Evolutionary conservation across 2,113 vertebrate genomes (phyloP), one percentile per base, ranked within the genome.

Genomic region (Cisticola juncidis): DNA sequence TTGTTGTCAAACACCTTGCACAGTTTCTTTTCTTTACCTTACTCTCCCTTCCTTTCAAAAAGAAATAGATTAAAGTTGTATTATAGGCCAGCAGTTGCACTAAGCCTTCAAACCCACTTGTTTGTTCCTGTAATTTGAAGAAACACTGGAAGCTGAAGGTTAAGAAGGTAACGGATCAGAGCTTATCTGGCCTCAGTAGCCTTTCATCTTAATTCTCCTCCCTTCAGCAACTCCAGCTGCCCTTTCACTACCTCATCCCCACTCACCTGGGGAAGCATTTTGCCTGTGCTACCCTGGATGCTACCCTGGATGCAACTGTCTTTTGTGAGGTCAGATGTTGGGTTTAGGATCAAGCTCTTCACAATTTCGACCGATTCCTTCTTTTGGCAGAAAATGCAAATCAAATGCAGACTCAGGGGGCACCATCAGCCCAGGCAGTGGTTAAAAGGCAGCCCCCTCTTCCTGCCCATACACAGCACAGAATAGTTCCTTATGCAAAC

Each of bases 1-100:
- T 97, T 94, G 81, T 95, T 98, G 97, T 97, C 97, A 98, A 98
- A 98, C 97, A 98, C 96, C 97, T 97, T 97, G 96, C 97, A 97
- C 96, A 96, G 97, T 97, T 98, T 97, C 97, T 97, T 97, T 98
- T 97, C 92, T 90, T 82, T 78, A 48, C 56, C 73, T 78, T 77
- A 64, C 45, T 89, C 84, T 82, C 64, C 35, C 33, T 89, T 93
- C 92, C 73, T 94, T 91, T 95, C 70, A 93, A 77, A 81, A 84
- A 90, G 93, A 94, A 96, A 90, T 76, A 97, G 95, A 97, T 97
- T 79, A 74, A 97, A 94, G 97, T 18, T 89, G 85, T 95, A 94
- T 95, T 97, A 95, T n/a, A 96, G 89, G 86, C 83, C 93, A 86
- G 35, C 48, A 81, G 90, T 90, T 90, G 77, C 70, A 83, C 64